Conservation (phyloP, 2,888 invertebrate species). For the Drosophila mimetica region DNA sequence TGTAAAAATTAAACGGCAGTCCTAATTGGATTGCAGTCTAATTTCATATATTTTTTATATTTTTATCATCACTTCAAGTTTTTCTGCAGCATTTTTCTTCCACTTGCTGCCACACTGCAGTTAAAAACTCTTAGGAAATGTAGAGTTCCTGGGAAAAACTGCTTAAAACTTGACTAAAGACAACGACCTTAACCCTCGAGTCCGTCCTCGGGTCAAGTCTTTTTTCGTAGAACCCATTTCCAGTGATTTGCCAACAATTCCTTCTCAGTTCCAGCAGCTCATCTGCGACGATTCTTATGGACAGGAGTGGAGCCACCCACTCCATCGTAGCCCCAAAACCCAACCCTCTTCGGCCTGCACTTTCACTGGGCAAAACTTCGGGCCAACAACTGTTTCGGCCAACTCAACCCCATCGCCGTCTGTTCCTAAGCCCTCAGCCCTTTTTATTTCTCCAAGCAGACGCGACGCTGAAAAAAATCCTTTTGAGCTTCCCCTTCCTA, state of each 20-base stretch:
- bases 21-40: conserved; percentile 28
- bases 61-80: neutral
- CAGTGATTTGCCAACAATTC: conserved; percentile 30
- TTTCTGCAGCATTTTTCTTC: too few relatives aligned
- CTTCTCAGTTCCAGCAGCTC: conserved; percentile 32
- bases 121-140: neutral
- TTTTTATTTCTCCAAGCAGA: conserved; percentile 40
- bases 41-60: neutral
- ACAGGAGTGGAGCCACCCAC: neutral
- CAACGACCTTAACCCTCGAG: conserved; percentile 42
- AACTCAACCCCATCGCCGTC: conserved; percentile 61
- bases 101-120: neutral
- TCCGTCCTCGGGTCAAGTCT: conserved; percentile 34
- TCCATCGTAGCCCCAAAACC: neutral
- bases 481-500: conserved; percentile 60
- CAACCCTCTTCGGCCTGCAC: conserved; percentile 52
- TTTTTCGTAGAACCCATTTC: conserved; percentile 37
- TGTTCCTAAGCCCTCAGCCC: conserved; percentile 34
- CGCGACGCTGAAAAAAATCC: conserved; percentile 63
- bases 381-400: conserved; percentile 45
- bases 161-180: conserved; percentile 12
- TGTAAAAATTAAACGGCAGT: conserved; percentile 3
- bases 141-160: neutral
- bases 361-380: conserved; percentile 67
- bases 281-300: conserved; percentile 25